phyloP scores from a whole-genome alignment of 2,113 vertebrate genomes.

The Promerops cafer region DNA sequence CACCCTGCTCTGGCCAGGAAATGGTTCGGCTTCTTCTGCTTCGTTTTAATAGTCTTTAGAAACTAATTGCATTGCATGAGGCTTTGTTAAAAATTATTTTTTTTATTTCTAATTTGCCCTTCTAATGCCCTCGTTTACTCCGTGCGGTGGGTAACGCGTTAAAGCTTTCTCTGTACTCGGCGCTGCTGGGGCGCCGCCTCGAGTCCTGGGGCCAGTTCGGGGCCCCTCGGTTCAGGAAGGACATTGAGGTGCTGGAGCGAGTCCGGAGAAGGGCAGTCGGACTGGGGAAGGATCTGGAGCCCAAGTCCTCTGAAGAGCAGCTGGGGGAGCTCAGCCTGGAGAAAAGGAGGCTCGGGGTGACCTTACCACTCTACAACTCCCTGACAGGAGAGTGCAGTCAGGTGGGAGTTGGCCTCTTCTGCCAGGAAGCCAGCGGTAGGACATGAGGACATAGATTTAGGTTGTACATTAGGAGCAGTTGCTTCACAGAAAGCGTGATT shows the following conservation, averaged over 20 bases:
- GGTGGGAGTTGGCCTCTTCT: background rate
- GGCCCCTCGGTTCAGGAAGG: background rate
- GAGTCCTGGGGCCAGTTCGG: background rate
- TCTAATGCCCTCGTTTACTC: background rate
- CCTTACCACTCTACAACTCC: background rate
- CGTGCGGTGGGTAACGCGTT: background rate
- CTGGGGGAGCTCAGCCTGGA: background rate
- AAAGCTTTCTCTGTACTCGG: background rate
- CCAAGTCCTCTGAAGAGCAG: fast-evolving
- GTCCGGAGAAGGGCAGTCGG: background rate
- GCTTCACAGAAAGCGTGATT: background rate
- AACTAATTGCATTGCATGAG: background rate
- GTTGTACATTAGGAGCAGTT: background rate
- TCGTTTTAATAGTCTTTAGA: fast-evolving
- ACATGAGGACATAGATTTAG: background rate
- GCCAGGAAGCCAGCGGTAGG: background rate
- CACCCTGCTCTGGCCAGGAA: background rate
- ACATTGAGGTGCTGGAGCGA: background rate
- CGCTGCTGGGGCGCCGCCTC: background rate
- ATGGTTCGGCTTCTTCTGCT: fast-evolving
- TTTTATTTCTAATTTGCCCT: background rate
- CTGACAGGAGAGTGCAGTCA: background rate
- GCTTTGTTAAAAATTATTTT: fast-evolving
- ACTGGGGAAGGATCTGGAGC: background rate
- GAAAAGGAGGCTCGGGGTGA: background rate